These are phyloP conservation scores for Vidua macroura DNA, from an alignment of 2,113 vertebrate species.

Conservation along the genomic window DNA sequence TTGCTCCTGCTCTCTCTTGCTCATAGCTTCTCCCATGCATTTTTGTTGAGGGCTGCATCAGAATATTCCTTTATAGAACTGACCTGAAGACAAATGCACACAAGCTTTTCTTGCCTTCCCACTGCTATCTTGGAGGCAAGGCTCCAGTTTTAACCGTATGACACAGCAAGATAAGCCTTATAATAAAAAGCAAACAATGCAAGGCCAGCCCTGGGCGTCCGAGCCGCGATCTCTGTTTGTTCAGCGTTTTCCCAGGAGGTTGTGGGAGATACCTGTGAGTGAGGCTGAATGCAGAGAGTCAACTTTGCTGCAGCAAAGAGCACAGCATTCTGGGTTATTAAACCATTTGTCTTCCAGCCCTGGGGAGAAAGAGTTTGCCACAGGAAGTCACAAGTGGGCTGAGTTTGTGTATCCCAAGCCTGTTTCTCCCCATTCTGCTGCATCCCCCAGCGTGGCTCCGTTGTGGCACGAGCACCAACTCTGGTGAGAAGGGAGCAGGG, in stretches of 20 bases:
- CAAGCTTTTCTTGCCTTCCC: conserved; percentile 26
- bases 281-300: conserved; percentile 10
- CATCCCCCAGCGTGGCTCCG: background rate
- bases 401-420: background rate
- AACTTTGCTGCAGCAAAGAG: conserved; percentile 32
- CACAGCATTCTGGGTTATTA: conserved; percentile 44
- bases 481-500: background rate
- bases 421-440: background rate
- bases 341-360: conserved; percentile 28
- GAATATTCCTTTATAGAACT: conserved; percentile 39
- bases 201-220: background rate
- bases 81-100: conserved; percentile 24
- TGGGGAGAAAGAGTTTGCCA: background rate
- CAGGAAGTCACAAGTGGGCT: background rate
- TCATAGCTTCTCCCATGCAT: background rate
- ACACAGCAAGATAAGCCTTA: conserved; percentile 65
- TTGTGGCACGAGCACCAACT: background rate
- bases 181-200: conserved; percentile 62
- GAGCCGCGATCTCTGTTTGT: conserved; percentile 43
- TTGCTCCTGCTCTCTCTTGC: background rate
- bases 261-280: conserved; percentile 6
- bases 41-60: background rate
- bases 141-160: conserved; percentile 60
- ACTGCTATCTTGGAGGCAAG: conserved; percentile 45
- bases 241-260: conserved; percentile 43